Base-by-base conservation (phyloP, 2,113 vertebrate genomes). In the Ranitomeya variabilis region DNA sequence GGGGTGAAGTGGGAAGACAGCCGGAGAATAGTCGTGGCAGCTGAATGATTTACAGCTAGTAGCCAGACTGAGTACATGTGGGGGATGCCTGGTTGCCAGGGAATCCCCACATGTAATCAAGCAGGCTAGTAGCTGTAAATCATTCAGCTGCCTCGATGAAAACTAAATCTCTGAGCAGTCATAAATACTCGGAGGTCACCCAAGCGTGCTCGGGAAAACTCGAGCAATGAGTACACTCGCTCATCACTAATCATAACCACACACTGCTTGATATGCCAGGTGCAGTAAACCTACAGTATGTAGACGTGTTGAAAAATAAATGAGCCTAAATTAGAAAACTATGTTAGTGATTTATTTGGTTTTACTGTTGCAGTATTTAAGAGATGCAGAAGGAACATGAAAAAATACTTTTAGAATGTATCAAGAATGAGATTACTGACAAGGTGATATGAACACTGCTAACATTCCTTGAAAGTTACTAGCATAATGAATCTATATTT, bases 281-380 rank as follows among this genome's bases (percentile, higher is more conserved):
- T 71, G 82, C 64, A 66, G 82, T 11, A 55, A 26, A 66, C 66
- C 45, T 19, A 69, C 81, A 54, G 45, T 52, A 54, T 71, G 21
- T 23, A 71, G 82, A 84, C 23, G 51, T 69, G 51, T 23, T 55
- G 51, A 84, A 67, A 69, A 84, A 84, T 84, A 71, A 64, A 83
- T 83, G 18, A 83, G 80, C 21, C 80, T 64, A 21, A 64, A 64
- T 83, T 51, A 66, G 18, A 83, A 83, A 82, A 66, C 26, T 18
- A 37, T 81, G 59, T 62, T 21, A 51, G 16, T 52, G 77, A 79
- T 79, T 57, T 55, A n/a, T 79, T 55, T 79, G 51, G 52, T 79
- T 79, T 79, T 57, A 79, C 21, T 55, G 52, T 23, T 79, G 73
- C 51, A 55, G 71, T 76, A 76, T 76, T 76, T 51, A 76, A 52